Base-by-base conservation (phyloP, 1,140 invertebrate genomes). In the Anastatus disparis region DNA sequence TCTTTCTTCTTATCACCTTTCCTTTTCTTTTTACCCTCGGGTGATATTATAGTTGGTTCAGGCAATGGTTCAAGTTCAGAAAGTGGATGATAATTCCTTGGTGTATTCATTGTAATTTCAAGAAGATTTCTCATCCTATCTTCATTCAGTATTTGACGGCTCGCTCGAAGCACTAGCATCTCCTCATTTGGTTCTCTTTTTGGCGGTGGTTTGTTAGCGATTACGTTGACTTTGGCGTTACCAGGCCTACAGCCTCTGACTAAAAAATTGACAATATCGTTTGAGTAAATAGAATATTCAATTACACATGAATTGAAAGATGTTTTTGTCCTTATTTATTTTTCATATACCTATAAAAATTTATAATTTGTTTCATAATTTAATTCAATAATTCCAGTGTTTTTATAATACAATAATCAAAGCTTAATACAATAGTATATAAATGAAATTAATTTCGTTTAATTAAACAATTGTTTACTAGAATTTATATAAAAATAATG, bases 81-180 rank as follows among this genome's bases (percentile, higher is more conserved):
- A 46, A 79, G 55, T 7, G 81, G 81, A 27, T 66, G 68, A 71
- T 82, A 84, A 81, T 82, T 83, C 71, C 81, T 71, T 2, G 81
- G 75, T 15, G 75, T 74, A 35, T 77, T 81, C 40, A 82, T 74
- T 75, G 82, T 78, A 42, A 82, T 76, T 56, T 82, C 79, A 31
- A 83, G 70, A 27, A 31, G 77, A 61, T 77, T 78, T 15, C 59
- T 72, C 26, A 76, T 46, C 17, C 72, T 65, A 22, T 80, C 74
- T 29, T 61, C 35, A 44, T 63, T 46, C 13, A 75, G 67, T 26
- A 77, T 67, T 62, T 77, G 76, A 24, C 75, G 78, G 22, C 26
- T 74, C 13, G 77, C 17, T 24, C 58, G 77, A 24, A 83, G 31
- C 13, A 77, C 68, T 31, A 82, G 71, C 62, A 75, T 70, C 44